Evolutionary conservation across 92 coral and sea anemone genomes (phyloP), one percentile per base, ranked within the genome.

Genomic region (Desmophyllum pertusum): DNA sequence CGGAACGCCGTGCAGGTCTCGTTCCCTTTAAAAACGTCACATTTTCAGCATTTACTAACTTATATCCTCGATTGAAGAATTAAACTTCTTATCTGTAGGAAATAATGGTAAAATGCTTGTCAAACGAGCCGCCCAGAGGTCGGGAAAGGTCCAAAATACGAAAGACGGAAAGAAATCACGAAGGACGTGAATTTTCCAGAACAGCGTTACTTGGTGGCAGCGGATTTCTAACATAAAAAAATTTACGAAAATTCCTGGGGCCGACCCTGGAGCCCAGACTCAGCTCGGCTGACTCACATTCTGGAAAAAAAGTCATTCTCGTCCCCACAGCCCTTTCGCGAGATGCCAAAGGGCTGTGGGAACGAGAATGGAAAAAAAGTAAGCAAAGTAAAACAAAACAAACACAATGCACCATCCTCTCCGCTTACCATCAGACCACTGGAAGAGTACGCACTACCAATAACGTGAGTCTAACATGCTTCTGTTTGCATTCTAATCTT

Each of bases 181-280:
- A 33, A 48, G 41, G 76, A 10, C n/a, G n/a, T n/a, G 11, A 43
- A 41, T 10, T 42, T 21, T 42, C 13, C 30, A 29, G 7, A 10
- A 1, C 63, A 51, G 79, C 79, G 55, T 75, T 75, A 75, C 46
- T 27, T 10, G 38, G n/a, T 75, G 55, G 8, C 79, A 75, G 79
- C 79, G 79, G 79, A 50, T 31, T 46, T 74, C 61, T n/a, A 73
- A 72, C 41, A 19, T 9, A 35, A 21, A 59, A 55, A 23, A 0
- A 55, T 8, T n/a, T n/a, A n/a, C n/a, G n/a, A n/a, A n/a, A n/a
- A n/a, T n/a, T n/a, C n/a, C n/a, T n/a, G n/a, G n/a, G n/a, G n/a
- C n/a, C n/a, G n/a, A n/a, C n/a, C n/a, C n/a, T 62, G 30, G 68
- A 3, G 36, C 30, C 68, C 68, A 62, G 68, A 62, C 68, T 62